Base-by-base conservation (phyloP, 2,888 invertebrate genomes). In the Pristionchus exspectatus region DNA sequence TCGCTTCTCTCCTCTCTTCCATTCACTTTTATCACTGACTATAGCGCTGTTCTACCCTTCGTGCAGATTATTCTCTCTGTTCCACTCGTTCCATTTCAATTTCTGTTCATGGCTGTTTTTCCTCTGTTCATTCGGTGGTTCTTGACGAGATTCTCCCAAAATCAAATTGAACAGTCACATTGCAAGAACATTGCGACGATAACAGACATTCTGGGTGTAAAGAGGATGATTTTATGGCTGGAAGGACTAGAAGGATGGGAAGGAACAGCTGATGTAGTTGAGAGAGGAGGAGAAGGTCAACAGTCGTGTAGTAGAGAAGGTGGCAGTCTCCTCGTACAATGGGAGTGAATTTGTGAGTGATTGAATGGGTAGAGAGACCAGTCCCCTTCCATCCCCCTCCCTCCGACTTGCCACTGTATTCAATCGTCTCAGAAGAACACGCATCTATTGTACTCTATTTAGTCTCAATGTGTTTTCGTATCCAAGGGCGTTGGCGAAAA, bases 321-420 rank as follows among this genome's bases (percentile, higher is more conserved):
- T 72, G 72, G 30, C 72, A 30, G 30, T 30, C 30, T 72, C 72
- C 72, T 77, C 33, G 77, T 77, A 77, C 77, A 77, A 77, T 77
- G 77, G 44, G 77, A 44, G 77, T 77, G 77, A 77, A 77, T 77
- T 77, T 77, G 44, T 44, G 77, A 77, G 77, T 77, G 77, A 77
- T 77, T 77, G 77, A 77, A 77, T 77, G 77, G 77, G 77, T 44
- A 44, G 77, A 69, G 27, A 77, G 77, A 77, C 77, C 77, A 77
- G 77, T 44, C 77, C 44, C 77, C 38, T 44, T 24, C 77, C 44
- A 44, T 44, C 44, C 44, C 38, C 38, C 44, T 24, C 27, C 24
- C 38, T 44, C 44, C 24, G 24, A 24, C 77, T 54, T 77, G 81
- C 81, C 81, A 81, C 81, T 81, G 81, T 54, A 81, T 81, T 81